Evolutionary conservation across 2,888 invertebrate species (phyloP).

Genomic region (Mythimna albipuncta): DNA sequence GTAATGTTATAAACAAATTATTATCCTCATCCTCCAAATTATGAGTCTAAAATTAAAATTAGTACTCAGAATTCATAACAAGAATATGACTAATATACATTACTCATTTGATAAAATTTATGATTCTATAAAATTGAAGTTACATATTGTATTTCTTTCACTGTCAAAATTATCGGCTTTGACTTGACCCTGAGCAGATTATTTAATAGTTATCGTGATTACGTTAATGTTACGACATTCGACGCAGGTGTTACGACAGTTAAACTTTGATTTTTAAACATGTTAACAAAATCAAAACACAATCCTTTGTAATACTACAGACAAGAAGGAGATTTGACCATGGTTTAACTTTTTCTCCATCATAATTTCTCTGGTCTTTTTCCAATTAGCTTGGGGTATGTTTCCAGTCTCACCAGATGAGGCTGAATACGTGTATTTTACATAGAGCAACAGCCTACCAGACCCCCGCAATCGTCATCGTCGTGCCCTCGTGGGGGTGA

Average conservation of each 20-base stretch:
- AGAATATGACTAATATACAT: slow-evolving; percentile 30
- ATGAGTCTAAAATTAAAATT: slow-evolving; percentile 9
- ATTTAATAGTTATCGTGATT: slow-evolving; percentile 14
- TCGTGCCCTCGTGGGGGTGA: no score
- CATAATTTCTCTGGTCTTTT: no score
- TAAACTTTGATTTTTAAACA: no score
- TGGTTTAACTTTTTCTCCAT: neutral
- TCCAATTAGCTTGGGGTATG: no score
- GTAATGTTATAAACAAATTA: slow-evolving; percentile 4
- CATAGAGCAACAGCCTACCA: no score
- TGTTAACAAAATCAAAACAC: neutral
- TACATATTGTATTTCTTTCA: neutral
- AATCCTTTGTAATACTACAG: neutral
- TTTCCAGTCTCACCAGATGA: no score
- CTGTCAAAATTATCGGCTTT: slow-evolving; percentile 10
- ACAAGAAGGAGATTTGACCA: neutral
- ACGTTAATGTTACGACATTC: neutral
- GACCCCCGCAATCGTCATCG: no score
- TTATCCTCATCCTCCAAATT: slow-evolving; percentile 2
- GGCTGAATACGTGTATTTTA: no score
- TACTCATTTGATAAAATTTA: slow-evolving; percentile 6
- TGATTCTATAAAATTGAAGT: slow-evolving; percentile 5
- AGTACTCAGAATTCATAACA: neutral
- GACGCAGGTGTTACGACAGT: neutral
- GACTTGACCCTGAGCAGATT: slow-evolving; percentile 15